Evolutionary conservation across 1,140 invertebrate genomes (phyloP).

Genomic region (Caerostris extrusa): DNA sequence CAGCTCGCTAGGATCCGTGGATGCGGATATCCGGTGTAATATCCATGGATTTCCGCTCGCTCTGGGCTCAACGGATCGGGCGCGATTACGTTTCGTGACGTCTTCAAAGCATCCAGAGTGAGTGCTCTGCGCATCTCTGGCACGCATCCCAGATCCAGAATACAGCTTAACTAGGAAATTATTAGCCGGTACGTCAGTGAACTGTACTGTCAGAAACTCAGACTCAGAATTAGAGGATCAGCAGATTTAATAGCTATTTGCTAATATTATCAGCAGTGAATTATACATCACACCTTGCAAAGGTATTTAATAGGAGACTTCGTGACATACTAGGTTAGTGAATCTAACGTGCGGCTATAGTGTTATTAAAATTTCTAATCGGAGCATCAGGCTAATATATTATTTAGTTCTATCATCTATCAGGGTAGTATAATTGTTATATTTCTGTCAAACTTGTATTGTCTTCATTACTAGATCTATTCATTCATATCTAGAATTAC

Average conservation of each 20-base stretch:
- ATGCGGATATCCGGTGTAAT: constrained; percentile 18
- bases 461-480: too few species aligned
- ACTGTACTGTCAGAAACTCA: not conserved
- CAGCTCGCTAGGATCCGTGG: not conserved
- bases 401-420: too few species aligned
- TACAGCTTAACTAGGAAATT: constrained; percentile 24
- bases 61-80: constrained; percentile 1
- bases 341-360: too few species aligned
- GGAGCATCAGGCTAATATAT: too few species aligned
- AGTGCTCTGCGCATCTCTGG: not conserved
- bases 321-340: too few species aligned
- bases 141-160: not conserved
- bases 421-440: too few species aligned
- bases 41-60: constrained; percentile 24
- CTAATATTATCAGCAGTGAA: constrained; percentile 25
- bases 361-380: too few species aligned
- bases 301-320: too few species aligned
- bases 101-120: not conserved
- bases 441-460: too few species aligned
- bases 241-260: constrained; percentile 52
- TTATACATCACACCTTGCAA: not conserved
- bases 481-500: too few species aligned
- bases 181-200: constrained; percentile 6
- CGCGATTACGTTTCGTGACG: constrained; percentile 35
- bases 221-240: not conserved